phyloP scores from a whole-genome alignment of 2,888 invertebrate species.

The Drosophila lutescens region DNA sequence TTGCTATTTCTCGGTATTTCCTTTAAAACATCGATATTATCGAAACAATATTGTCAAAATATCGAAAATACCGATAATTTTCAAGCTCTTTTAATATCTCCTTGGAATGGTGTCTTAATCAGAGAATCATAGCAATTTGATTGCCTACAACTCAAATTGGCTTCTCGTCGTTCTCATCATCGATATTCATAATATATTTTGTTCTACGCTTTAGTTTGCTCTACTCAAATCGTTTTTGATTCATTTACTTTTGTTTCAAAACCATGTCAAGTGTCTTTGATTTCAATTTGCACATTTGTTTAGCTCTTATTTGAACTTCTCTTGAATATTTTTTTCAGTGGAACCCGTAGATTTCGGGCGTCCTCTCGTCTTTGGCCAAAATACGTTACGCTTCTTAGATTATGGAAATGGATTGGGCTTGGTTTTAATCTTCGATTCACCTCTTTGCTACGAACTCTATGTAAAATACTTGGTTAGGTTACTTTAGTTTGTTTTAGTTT shows the following conservation, averaged over 20 bases:
- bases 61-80: no score
- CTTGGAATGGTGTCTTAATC: slow-evolving; percentile 5
- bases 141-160: slow-evolving; percentile 47
- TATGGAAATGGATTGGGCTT: slow-evolving; percentile 54
- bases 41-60: no score
- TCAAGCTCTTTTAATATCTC: slow-evolving; percentile 4
- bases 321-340: slow-evolving; percentile 1
- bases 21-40: no score
- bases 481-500: slow-evolving; percentile 48
- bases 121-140: slow-evolving; percentile 48
- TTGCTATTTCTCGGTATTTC: no score
- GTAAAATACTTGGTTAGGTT: slow-evolving; percentile 68
- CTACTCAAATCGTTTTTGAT: slow-evolving; percentile 61
- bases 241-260: slow-evolving; percentile 58
- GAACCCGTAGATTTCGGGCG: slow-evolving; percentile 21
- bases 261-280: slow-evolving; percentile 69
- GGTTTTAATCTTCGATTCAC: slow-evolving; percentile 14
- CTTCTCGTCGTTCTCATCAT: slow-evolving; percentile 20
- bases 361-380: slow-evolving; percentile 56
- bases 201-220: slow-evolving; percentile 34
- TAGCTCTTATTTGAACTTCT: slow-evolving; percentile 26
- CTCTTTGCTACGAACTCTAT: slow-evolving; percentile 35
- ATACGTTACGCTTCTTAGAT: slow-evolving; percentile 59
- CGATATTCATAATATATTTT: slow-evolving; percentile 51
- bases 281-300: slow-evolving; percentile 72